phyloP scores from a whole-genome alignment of 2,797 vertebrate species.

The Ciconia nigra region DNA sequence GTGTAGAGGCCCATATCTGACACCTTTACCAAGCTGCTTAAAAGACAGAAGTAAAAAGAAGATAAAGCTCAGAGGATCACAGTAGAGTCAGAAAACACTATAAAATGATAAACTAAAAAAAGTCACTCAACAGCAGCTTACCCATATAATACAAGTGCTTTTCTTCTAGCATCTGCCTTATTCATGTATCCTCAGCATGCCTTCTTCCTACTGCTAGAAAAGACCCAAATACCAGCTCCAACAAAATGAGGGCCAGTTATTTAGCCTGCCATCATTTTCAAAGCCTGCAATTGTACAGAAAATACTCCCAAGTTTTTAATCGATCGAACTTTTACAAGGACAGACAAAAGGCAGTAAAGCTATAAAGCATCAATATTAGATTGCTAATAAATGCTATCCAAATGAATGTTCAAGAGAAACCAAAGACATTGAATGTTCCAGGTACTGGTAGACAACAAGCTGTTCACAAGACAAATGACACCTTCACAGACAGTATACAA shows the following conservation, averaged over 20 bases:
- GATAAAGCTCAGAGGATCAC: background rate
- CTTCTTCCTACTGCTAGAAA: background rate
- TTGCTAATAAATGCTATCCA: constrained; percentile 48
- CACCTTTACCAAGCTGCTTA: background rate
- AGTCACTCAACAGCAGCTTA: background rate
- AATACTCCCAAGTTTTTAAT: constrained; percentile 27
- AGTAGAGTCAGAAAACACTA: background rate
- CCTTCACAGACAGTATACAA: constrained; percentile 30
- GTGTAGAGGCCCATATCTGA: background rate
- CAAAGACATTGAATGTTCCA: constrained; percentile 32
- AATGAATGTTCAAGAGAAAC: constrained; percentile 14
- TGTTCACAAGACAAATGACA: constrained; percentile 48
- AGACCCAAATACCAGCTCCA: background rate
- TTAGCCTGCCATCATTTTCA: background rate
- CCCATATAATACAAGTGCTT: background rate
- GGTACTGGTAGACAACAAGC: background rate
- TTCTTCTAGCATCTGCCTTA: background rate
- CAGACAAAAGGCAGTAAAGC: constrained; percentile 28
- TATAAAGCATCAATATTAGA: constrained; percentile 21
- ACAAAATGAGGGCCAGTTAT: background rate
- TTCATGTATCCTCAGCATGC: background rate
- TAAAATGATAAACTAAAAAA: background rate
- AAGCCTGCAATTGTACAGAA: background rate
- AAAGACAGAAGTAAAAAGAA: background rate
- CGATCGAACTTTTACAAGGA: constrained; percentile 18